Conservation (phyloP, 2,797 vertebrate species). For the Leuciscus waleckii region DNA sequence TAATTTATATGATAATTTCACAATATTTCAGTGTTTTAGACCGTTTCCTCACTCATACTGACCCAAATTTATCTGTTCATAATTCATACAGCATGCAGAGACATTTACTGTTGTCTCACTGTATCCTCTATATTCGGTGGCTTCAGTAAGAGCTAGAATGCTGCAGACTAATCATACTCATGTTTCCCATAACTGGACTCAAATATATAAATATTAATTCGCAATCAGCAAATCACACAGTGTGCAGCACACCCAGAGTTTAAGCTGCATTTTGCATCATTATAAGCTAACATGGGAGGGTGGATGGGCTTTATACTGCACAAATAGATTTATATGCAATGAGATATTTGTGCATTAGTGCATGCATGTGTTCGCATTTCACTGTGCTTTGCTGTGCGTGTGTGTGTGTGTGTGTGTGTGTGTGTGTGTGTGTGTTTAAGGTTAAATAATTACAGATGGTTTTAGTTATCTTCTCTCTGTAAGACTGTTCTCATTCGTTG, state of each 20-base stretch:
- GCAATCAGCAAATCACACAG: constrained; percentile 28
- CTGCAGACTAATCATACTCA: constrained; percentile 33
- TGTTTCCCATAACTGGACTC: constrained; percentile 6
- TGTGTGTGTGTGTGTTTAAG: constrained; percentile 33
- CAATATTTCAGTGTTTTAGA: constrained; percentile 65
- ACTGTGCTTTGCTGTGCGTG: neutral
- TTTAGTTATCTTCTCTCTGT: constrained; percentile 69
- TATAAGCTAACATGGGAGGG: constrained; percentile 18
- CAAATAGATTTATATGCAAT: neutral
- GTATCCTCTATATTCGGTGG: constrained; percentile 3
- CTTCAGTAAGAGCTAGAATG: constrained; percentile 4
- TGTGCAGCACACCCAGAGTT: constrained; percentile 27
- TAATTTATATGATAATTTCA: constrained; percentile 68
- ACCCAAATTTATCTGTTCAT: constrained; percentile 68
- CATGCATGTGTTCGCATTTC: constrained; percentile 3
- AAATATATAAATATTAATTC: constrained; percentile 24
- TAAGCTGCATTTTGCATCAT: constrained; percentile 29
- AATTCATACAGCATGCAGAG: constrained; percentile 53
- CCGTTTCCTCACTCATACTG: constrained; percentile 59
- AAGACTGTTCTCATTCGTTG: neutral
- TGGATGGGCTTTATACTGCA: constrained; percentile 1
- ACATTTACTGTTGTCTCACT: constrained; percentile 50
- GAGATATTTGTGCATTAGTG: constrained; percentile 18
- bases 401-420: constrained; percentile 14
- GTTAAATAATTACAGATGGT: constrained; percentile 78